These are phyloP conservation scores for Blennius ocellaris DNA, from an alignment of 2,113 vertebrate species.

Conservation along the genomic window DNA sequence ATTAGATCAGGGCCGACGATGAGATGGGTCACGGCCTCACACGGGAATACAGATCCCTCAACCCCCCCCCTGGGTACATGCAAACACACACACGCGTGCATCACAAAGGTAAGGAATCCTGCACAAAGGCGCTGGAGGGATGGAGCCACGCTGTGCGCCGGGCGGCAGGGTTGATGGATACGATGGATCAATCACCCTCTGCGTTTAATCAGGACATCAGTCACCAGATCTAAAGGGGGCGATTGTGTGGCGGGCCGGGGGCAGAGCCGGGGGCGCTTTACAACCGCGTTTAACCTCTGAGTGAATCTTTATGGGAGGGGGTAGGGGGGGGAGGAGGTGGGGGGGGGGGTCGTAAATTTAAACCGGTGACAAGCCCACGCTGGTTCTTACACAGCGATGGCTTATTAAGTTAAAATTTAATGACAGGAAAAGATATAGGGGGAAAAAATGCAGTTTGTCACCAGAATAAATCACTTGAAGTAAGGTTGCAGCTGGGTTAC, in stretches of 20 bases:
- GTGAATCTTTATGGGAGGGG: conserved; percentile 43
- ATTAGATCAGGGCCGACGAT: conserved; percentile 52
- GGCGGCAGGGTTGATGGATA: conserved; percentile 83
- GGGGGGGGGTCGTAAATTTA: conserved; percentile 22
- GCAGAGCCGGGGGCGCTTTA: conserved; percentile 31
- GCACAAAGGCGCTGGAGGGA: conserved; percentile 53
- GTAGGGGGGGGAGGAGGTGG: conserved; percentile 29
- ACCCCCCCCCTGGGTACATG: neutral
- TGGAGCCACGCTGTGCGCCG: conserved; percentile 68
- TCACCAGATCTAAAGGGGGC: conserved; percentile 49
- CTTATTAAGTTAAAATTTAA: conserved; percentile 1
- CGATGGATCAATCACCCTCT: conserved; percentile 77
- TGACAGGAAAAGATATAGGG: no score
- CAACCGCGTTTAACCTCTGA: conserved; percentile 47
- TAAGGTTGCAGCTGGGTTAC: no score
- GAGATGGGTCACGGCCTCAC: conserved; percentile 51
- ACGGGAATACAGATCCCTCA: conserved; percentile 8
- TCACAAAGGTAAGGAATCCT: conserved; percentile 46
- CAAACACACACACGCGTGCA: conserved; percentile 42
- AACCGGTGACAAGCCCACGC: conserved; percentile 12
- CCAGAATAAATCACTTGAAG: no score
- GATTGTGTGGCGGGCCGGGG: conserved; percentile 3
- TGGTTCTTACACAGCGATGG: conserved; percentile 5
- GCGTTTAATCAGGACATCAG: conserved; percentile 75
- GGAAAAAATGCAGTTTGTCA: no score